phyloP scores from a whole-genome alignment of 92 coral and sea anemone species.

The Diadumene lineata region DNA sequence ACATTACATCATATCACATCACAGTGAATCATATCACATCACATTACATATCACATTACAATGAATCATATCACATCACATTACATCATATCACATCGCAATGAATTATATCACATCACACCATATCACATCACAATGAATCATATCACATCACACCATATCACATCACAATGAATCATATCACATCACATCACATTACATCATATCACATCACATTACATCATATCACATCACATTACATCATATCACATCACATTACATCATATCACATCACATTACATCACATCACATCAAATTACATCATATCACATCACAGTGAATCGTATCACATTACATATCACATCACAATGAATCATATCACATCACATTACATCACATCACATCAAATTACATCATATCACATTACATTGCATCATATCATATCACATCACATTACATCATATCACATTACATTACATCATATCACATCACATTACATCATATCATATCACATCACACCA shows the following conservation, averaged over 20 bases:
- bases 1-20: conserved; percentile 11
- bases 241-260: conserved; percentile 3
- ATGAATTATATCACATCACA: conserved; percentile 6
- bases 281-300: conserved; percentile 6
- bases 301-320: conserved; percentile 5
- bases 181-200: conserved; percentile 7
- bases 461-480: conserved; percentile 1
- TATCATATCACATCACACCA: conserved; percentile 1
- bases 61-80: neutral
- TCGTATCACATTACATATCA: neutral
- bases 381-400: conserved; percentile 6
- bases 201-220: neutral
- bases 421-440: conserved; percentile 5
- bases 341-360: neutral
- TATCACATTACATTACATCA: neutral
- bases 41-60: conserved; percentile 8
- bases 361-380: conserved; percentile 2
- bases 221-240: neutral
- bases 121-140: neutral
- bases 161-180: conserved; percentile 1
- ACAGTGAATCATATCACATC: conserved; percentile 7
- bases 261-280: conserved; percentile 10
- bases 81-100: neutral
- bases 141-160: conserved; percentile 3
- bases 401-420: conserved; percentile 8